Conservation (phyloP, 2,888 invertebrate species). For the Tenthredo amoena region DNA sequence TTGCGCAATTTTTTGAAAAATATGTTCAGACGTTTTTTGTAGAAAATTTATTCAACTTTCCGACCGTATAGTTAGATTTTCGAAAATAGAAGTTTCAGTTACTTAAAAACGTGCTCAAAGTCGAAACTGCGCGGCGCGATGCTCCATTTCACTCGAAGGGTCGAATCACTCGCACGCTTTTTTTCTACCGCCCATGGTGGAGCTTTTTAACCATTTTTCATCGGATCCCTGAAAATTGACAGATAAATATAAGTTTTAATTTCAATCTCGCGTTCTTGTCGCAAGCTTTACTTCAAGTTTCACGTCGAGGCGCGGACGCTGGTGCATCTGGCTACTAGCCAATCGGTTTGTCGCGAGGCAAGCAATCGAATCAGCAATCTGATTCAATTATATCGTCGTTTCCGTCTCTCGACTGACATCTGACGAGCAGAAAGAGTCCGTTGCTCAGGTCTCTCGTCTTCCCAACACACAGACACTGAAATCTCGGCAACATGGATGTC, state of each 20-base stretch:
- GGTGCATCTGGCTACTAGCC: constrained; percentile 31
- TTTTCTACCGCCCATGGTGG: neutral
- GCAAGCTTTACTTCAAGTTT: constrained; percentile 21
- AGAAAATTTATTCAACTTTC: too few relatives aligned
- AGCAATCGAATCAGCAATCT: constrained; percentile 40
- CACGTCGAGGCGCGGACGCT: neutral
- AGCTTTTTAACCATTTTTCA: neutral
- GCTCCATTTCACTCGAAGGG: too few relatives aligned
- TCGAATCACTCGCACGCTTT: too few relatives aligned
- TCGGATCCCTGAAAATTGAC: neutral
- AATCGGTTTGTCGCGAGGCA: constrained; percentile 35
- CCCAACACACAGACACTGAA: neutral
- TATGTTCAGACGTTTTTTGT: neutral
- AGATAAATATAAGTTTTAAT: constrained; percentile 30
- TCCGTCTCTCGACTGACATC: constrained; percentile 29
- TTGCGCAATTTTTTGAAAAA: too few relatives aligned
- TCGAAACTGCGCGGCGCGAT: too few relatives aligned
- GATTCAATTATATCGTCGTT: constrained; percentile 36
- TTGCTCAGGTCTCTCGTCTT: neutral
- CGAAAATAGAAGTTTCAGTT: too few relatives aligned
- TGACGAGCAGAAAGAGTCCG: constrained; percentile 6
- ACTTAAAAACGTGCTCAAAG: too few relatives aligned
- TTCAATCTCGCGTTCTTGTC: neutral
- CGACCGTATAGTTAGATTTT: too few relatives aligned
- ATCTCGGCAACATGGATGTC: neutral